Base-by-base conservation (phyloP, 2,797 vertebrate species). In the Galago senegalensis region DNA sequence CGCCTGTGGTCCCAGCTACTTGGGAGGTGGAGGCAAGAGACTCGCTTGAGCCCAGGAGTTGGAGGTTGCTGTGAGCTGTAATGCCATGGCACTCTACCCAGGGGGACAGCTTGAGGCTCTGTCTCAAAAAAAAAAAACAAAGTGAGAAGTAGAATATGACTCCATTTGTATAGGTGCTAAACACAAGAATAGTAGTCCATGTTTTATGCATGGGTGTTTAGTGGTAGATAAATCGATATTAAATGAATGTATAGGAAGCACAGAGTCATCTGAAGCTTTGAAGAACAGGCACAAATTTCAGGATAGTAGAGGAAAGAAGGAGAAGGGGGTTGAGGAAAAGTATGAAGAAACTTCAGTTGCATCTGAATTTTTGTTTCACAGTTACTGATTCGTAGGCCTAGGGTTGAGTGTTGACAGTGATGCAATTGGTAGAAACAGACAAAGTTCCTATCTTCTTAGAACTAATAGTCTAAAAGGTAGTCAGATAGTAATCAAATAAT, bases 181-280 rank as follows among this genome's bases (percentile, higher is more conserved):
- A 56, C 7, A 43, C 6, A 29, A 58, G 58, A 94, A 43, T 9
- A 46, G 89, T 11, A 63, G 40, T 27, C 14, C 81, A 1, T 56
- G 11, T 61, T 96, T 93, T 88, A n/a, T n/a, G 49, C 25, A 3
- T 49, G 21, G 14, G 43, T 60, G 82, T 63, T 79, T 85, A 96
- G 16, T 67, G 73, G 21, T 56, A 73, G 49, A 49, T 46, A 16
- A 25, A 37, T 34, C 14, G 82, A 23, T 56, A 96, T 37, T 63
- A 20, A 58, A 4, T n/a, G 73, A 89, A 31, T 34, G 5, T 40
- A 56, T n/a, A 25, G 69, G 79, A 84, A 79, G 20, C 14, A 20
- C 49, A 21, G 40, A 83, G 25, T 40, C 5, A 0, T 25, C 49
- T 80, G n/a, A 31, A 8, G 40, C 17, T 80, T 46, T 90, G 29